These are phyloP conservation scores for Peromyscus maniculatus DNA, from an alignment of 2,113 vertebrate species.

Conservation along the genomic window DNA sequence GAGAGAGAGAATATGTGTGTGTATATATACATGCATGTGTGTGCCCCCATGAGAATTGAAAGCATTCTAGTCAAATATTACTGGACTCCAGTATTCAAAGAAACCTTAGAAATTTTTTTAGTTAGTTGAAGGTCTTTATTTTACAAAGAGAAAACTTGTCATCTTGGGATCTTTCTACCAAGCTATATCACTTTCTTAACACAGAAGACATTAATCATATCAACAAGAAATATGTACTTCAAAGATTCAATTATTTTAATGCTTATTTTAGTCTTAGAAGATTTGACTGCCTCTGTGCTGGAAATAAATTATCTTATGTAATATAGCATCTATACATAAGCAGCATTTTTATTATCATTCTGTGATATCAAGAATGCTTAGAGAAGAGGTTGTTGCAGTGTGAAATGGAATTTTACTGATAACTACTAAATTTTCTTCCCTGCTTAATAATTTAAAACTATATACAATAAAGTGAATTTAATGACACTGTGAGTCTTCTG, in stretches of 20 bases:
- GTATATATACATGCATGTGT: not conserved
- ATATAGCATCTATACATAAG: constrained; percentile 86
- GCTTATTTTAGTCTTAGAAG: constrained; percentile 85
- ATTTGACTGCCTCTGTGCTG: constrained; percentile 84
- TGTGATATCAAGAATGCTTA: constrained; percentile 76
- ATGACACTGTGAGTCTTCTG: constrained; percentile 39
- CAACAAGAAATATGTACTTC: constrained; percentile 85
- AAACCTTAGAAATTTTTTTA: constrained; percentile 36
- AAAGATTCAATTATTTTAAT: constrained; percentile 88
- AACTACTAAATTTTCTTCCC: constrained; percentile 73
- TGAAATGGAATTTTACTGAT: constrained; percentile 73
- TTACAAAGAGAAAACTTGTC: constrained; percentile 54
- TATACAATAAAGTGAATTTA: constrained; percentile 66
- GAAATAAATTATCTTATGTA: constrained; percentile 84
- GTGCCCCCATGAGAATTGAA: not conserved
- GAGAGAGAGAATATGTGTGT: rapidly evolving
- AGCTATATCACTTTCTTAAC: constrained; percentile 9
- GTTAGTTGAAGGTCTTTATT: constrained; percentile 47
- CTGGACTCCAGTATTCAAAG: constrained; percentile 2
- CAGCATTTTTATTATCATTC: constrained; percentile 80
- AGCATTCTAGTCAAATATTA: constrained; percentile 38
- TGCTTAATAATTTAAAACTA: constrained; percentile 78
- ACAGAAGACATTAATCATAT: constrained; percentile 63
- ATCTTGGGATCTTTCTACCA: constrained; percentile 43
- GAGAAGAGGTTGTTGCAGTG: constrained; percentile 61